A percentile compares a stretch with the other conserved stretches of the same genome.
Conservation (phyloP, 2,888 invertebrate genomes). For the Mamestra brassicae region DNA sequence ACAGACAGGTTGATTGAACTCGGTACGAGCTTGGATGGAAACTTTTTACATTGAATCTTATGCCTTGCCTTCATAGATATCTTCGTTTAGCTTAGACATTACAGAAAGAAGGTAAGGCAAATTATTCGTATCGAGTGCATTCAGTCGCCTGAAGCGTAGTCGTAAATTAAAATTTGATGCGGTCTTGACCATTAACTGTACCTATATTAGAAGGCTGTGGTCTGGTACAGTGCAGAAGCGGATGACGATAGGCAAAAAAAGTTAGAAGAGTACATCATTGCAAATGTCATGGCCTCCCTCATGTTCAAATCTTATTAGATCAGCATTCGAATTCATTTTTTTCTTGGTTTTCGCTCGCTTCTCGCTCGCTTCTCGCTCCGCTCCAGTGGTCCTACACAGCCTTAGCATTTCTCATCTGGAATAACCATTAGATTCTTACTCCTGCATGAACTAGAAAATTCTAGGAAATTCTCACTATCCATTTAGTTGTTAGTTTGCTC, state of each 20-base stretch:
- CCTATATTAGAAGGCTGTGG: background rate
- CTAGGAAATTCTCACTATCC: background rate
- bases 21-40: constrained; percentile 4
- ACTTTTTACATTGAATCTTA: constrained; percentile 20
- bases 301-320: background rate
- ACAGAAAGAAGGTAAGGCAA: background rate
- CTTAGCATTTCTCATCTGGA: constrained; percentile 8
- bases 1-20: constrained; percentile 29
- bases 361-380: background rate
- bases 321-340: background rate
- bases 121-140: constrained; percentile 1
- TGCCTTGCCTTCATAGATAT: background rate
- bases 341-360: background rate
- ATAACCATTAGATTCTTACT: constrained; percentile 7
- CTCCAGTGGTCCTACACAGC: background rate
- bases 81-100: background rate
- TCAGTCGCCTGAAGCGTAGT: constrained; percentile 20
- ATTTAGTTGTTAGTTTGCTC: background rate
- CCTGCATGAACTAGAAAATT: background rate
- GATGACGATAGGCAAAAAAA: background rate
- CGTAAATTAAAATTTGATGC: constrained; percentile 6
- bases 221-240: background rate
- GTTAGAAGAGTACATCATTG: background rate
- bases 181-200: constrained; percentile 14
- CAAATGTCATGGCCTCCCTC: background rate